These are phyloP conservation scores for Labrus mixtus DNA, from an alignment of 2,113 vertebrate species.

Conservation along the genomic window DNA sequence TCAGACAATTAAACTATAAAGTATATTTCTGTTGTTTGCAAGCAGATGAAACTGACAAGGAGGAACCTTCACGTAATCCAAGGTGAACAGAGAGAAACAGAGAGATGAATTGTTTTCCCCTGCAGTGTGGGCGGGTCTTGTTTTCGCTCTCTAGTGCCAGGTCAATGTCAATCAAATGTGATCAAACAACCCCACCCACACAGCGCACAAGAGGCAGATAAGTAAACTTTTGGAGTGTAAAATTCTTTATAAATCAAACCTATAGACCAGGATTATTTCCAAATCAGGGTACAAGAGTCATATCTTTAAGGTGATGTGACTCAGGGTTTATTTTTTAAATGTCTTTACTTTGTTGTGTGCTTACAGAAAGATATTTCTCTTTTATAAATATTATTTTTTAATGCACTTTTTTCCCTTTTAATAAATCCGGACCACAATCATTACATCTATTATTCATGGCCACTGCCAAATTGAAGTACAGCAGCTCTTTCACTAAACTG, in stretches of 20 bases:
- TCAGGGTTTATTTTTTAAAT: too few species aligned
- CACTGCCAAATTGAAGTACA: not conserved
- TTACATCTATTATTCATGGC: slow-evolving; percentile 1
- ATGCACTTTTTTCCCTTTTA: not conserved
- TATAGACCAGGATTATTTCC: too few species aligned
- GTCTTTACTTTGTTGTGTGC: too few species aligned
- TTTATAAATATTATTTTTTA: not conserved
- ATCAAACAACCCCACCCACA: not conserved
- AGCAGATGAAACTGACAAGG: not conserved
- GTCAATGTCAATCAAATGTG: not conserved
- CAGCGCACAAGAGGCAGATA: not conserved
- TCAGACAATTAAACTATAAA: too few species aligned
- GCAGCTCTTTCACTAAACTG: not conserved
- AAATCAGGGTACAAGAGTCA: too few species aligned
- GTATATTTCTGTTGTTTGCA: not conserved
- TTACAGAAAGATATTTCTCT: too few species aligned
- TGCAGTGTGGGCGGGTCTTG: not conserved
- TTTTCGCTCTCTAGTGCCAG: not conserved
- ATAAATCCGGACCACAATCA: not conserved
- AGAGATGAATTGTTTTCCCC: not conserved
- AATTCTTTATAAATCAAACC: too few species aligned
- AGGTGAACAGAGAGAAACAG: not conserved
- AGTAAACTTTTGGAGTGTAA: not conserved
- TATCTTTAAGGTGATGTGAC: too few species aligned
- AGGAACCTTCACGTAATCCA: not conserved